These are phyloP conservation scores for Paragorgia papillata DNA, from an alignment of 92 coral and sea anemone species.

Conservation along the genomic window DNA sequence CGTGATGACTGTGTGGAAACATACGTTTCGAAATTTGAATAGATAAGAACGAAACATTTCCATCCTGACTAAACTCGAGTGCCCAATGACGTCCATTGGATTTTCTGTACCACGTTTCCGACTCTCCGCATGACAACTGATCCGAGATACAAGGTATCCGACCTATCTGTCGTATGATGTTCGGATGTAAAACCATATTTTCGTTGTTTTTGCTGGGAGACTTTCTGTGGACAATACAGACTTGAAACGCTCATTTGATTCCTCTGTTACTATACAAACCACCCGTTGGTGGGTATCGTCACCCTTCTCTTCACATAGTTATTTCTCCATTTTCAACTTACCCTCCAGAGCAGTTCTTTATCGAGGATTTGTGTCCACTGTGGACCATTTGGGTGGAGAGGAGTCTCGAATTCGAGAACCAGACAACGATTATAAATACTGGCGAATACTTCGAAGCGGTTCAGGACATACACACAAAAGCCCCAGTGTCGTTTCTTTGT, in stretches of 20 bases:
- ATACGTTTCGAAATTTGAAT: background rate
- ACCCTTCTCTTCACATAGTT: background rate
- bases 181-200: background rate
- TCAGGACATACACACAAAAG: background rate
- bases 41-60: background rate
- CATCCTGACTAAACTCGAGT: background rate
- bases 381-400: background rate
- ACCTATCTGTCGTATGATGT: background rate
- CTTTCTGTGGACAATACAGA: background rate
- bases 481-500: conserved; percentile 28
- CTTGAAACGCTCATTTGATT: background rate
- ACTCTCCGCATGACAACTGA: background rate
- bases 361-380: background rate
- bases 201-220: background rate
- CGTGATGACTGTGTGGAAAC: conserved; percentile 9
- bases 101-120: background rate
- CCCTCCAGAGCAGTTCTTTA: background rate
- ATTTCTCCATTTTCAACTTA: background rate
- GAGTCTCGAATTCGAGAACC: background rate
- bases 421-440: conserved; percentile 8
- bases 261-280: background rate
- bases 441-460: background rate
- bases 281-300: background rate
- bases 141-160: background rate
- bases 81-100: background rate